Conservation (phyloP, 2,797 vertebrate genomes). For the Typhlichthys eigenmanni region DNA sequence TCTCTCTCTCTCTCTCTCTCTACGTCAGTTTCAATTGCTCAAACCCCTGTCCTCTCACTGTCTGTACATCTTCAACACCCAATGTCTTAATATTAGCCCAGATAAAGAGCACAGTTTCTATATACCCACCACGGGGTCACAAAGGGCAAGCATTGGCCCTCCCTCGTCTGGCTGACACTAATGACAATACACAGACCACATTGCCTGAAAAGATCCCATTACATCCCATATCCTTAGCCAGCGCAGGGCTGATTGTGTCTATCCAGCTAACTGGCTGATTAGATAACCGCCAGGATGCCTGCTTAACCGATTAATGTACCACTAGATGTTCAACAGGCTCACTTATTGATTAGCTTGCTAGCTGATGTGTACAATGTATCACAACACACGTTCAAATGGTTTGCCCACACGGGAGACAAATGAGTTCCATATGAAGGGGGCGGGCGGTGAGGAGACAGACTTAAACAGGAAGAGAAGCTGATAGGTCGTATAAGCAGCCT, state of each 20-base stretch:
- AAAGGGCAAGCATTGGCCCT: not conserved
- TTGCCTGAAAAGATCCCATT: no score
- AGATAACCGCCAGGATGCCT: no score
- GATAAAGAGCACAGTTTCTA: not conserved
- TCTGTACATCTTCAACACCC: not conserved
- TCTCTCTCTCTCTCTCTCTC: not conserved
- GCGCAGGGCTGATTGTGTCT: no score
- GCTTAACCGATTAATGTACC: no score
- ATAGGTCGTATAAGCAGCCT: constrained; percentile 30
- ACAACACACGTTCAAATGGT: not conserved
- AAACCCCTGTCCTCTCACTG: not conserved
- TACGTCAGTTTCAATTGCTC: not conserved
- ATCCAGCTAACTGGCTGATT: no score
- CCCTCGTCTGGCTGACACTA: no score
- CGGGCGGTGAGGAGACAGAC: constrained; percentile 22
- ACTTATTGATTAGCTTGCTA: not conserved
- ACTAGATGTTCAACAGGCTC: not conserved
- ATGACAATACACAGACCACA: no score
- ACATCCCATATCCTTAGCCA: no score
- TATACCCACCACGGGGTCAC: not conserved
- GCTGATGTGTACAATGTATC: not conserved
- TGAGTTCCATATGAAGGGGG: constrained; percentile 9
- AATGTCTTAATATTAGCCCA: not conserved
- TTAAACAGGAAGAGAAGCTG: constrained; percentile 44
- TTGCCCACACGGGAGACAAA: not conserved